Evolutionary conservation across 2,888 invertebrate genomes (phyloP), one percentile per base, ranked within the genome.

Genomic region (Nomada fucata): DNA sequence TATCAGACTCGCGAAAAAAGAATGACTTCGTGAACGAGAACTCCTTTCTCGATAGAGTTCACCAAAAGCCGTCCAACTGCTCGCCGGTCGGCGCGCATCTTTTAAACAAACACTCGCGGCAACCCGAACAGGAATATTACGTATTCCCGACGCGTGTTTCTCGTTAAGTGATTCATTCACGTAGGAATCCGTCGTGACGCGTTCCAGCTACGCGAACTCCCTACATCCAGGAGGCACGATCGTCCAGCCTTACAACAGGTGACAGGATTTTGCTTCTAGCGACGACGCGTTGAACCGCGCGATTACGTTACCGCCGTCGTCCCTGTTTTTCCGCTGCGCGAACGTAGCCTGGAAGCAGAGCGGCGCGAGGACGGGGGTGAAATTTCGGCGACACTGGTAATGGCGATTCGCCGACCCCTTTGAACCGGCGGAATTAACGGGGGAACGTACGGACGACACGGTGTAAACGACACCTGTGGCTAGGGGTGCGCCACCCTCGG

Each of bases 101-200:
- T 18, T 23, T 18, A 15, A 47, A n/a, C 53, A 13, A 42, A 10
- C n/a, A 23, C 29, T 47, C 59, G n/a, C 67, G 59, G 61, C 60
- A 47, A 53, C 61, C 80, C 68, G 76, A 70, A 83, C 72, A 84
- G 64, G 15, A 82, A 78, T 74, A 87, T 88, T 87, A 83, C 84
- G 88, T 86, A 90, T 90, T 86, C 90, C 69, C 73, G 77, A 73
- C 88, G 83, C 89, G 86, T 82, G 83, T 76, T 86, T 87, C 88
- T 88, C 88, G 88, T 90, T 86, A 89, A 90, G 87, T 90, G 90
- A 90, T 90, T 90, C 89, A 90, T 88, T 90, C 90, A 86, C 81
- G 80, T 80, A 72, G 87, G 89, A 90, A 88, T 89, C 83, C 85
- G 70, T 79, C 76, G 73, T 79, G 83, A 81, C 81, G 76, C 84